Percentiles rank a stretch among this genome's conserved stretches.
phyloP scores from a whole-genome alignment of 2,797 vertebrate genomes.

The Enteromius thamalakanensis region DNA sequence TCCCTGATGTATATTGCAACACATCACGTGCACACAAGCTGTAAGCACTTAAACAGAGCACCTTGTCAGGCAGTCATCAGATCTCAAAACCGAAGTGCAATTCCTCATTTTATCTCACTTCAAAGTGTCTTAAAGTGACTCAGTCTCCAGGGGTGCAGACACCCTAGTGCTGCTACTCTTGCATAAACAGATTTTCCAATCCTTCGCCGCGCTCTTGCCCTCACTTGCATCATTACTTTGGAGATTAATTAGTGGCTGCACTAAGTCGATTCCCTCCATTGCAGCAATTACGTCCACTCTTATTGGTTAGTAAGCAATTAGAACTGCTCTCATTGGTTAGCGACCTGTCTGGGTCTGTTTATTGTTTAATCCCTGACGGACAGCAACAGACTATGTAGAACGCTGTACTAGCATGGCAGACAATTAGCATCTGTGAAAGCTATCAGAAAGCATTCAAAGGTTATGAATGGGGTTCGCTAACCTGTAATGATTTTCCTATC shows the following conservation, averaged over 20 bases:
- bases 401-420: constrained; percentile 47
- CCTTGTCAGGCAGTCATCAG: constrained; percentile 18
- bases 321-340: constrained; percentile 58
- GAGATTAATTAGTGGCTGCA: constrained; percentile 81
- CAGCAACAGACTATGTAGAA: constrained; percentile 41
- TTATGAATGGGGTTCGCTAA: constrained; percentile 37
- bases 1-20: not conserved
- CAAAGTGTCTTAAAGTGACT: constrained; percentile 59
- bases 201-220: constrained; percentile 75
- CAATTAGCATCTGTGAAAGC: constrained; percentile 53
- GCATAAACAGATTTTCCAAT: constrained; percentile 71
- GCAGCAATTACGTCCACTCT: constrained; percentile 61
- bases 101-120: constrained; percentile 57
- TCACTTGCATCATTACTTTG: constrained; percentile 82
- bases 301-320: constrained; percentile 62
- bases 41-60: constrained; percentile 31
- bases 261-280: constrained; percentile 70
- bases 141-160: constrained; percentile 49
- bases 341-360: constrained; percentile 49
- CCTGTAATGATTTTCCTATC: constrained; percentile 41
- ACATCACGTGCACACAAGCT: not conserved
- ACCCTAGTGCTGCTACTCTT: constrained; percentile 46
- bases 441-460: constrained; percentile 51
- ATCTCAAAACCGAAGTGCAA: constrained; percentile 38
- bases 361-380: constrained; percentile 58